These are phyloP conservation scores for Trissolcus brochymenae DNA, from an alignment of 2,888 invertebrate genomes.

Conservation along the genomic window DNA sequence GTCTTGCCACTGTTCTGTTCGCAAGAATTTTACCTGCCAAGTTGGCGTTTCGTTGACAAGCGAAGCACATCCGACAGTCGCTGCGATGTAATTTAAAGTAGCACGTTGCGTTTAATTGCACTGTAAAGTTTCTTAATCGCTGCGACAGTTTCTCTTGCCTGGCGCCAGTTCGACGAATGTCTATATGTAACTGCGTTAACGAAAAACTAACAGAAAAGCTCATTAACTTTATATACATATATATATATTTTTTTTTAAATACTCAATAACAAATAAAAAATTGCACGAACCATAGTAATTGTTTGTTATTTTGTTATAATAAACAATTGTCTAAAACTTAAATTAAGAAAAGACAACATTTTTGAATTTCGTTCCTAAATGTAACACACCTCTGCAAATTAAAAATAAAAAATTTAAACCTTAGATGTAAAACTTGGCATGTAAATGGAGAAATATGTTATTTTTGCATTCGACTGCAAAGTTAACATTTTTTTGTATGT, in stretches of 20 bases:
- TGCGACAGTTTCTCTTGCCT: conserved; percentile 65
- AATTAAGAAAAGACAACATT: conserved; percentile 9
- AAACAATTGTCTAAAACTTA: neutral
- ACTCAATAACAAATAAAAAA: too few species aligned
- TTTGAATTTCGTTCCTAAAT: neutral
- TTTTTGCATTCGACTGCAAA: too few species aligned
- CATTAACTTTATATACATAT: too few species aligned
- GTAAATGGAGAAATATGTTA: too few species aligned
- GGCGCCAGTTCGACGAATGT: conserved; percentile 45
- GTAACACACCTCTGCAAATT: neutral
- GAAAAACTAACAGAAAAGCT: conserved; percentile 4
- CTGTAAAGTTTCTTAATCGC: conserved; percentile 72
- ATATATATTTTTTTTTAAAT: neutral
- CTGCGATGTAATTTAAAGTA: conserved; percentile 63
- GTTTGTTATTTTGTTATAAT: neutral
- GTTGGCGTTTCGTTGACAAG: conserved; percentile 63
- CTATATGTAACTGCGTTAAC: conserved; percentile 13
- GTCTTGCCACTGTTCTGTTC: conserved; percentile 28
- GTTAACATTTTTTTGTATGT: conserved; percentile 3
- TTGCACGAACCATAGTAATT: too few species aligned
- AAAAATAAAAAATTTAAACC: neutral
- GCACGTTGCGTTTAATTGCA: conserved; percentile 68
- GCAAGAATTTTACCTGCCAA: conserved; percentile 66
- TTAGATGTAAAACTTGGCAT: too few species aligned
- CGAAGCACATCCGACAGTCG: conserved; percentile 64